Base-by-base conservation (phyloP, 2,888 invertebrate species). In the Leptarthrus brevirostris region DNA sequence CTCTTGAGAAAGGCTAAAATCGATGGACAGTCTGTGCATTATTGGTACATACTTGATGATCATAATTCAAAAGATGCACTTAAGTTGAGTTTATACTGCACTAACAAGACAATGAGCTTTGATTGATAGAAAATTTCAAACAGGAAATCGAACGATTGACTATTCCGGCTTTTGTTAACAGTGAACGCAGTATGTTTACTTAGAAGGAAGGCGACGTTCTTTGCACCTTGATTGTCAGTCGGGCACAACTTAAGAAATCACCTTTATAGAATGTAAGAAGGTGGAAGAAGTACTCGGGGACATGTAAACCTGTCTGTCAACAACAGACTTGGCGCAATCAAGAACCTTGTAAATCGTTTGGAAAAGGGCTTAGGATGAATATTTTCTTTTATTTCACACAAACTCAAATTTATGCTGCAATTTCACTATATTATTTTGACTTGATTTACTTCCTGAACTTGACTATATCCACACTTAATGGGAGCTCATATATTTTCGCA, bases 81-180 rank as follows among this genome's bases (percentile, higher is more conserved):
- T 44, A 4, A 16, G 26, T 5, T 66, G 26, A 47, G n/a, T 64
- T 64, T 36, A 14, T 22, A 30, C 44, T 44, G 36, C 24, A 64
- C 61, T 8, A 64, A 22, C 22, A 64, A 64, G 64, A 20, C 8
- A 66, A 44, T 44, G 16, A 34, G 4, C 58, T 10, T 30, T 30
- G 58, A 58, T 58, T 18, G 16, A 58, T 58, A 58, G 58, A 58
- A 36, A 36, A 58, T 58, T 58, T 36, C 58, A 58, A 58, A 58
- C 58, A 58, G 58, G 58, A 58, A 40, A 12, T 58, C 58, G 10
- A n/a, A 12, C 36, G 36, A 58, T 58, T 36, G 58, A 36, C 58
- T 58, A 58, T 58, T 58, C 58, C 58, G 58, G 34, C 34, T 56
- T 18, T 56, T 34, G 56, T 56, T 30, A 56, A 30, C 56, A 56